Base-by-base conservation (phyloP, 2,797 vertebrate genomes). In the Astyanax mexicanus region DNA sequence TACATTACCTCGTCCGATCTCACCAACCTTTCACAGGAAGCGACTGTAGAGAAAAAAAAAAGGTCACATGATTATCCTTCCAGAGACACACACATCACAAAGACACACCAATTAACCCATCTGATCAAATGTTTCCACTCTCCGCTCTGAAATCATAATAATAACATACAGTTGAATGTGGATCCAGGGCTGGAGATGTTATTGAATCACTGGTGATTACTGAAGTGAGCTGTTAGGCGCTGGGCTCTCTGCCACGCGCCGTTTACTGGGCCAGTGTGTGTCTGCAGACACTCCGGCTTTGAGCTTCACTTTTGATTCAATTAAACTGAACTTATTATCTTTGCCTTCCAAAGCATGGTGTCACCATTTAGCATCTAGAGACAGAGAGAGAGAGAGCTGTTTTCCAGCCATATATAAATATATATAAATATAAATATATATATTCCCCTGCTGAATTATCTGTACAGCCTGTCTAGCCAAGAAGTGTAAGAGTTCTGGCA, bases 361-460 rank as follows among this genome's bases (percentile, higher is more conserved):
- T 45, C 51, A n/a, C 27, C 4, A 38, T 64, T 73, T 52, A 40
- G 11, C 11, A 3, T 11, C 23, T 12, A n/a, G 15, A 6, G 60
- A 49, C 15, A 6, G 3, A 42, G 15, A 7, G 29, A 58, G 13
- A 3, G 55, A 17, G 60, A 15, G 52, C 29, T 32, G 37, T 35
- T 32, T 60, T 74, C 72, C 57, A 45, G 72, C 51, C n/a, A n/a
- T n/a, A n/a, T n/a, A n/a, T n/a, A n/a, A n/a, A n/a, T n/a, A n/a
- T n/a, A n/a, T n/a, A n/a, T n/a, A n/a, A n/a, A n/a, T n/a, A n/a
- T n/a, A n/a, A n/a, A n/a, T n/a, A n/a, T 49, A 32, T 7, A 29
- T 17, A 32, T 58, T 67, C 62, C 62, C 38, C 51, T 67, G 51
- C 15, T 74, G 62, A 67, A 66, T 74, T 66, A 74, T 49, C 6